Base-by-base conservation (phyloP, 2,797 vertebrate genomes). In the Prunella strophiata region DNA sequence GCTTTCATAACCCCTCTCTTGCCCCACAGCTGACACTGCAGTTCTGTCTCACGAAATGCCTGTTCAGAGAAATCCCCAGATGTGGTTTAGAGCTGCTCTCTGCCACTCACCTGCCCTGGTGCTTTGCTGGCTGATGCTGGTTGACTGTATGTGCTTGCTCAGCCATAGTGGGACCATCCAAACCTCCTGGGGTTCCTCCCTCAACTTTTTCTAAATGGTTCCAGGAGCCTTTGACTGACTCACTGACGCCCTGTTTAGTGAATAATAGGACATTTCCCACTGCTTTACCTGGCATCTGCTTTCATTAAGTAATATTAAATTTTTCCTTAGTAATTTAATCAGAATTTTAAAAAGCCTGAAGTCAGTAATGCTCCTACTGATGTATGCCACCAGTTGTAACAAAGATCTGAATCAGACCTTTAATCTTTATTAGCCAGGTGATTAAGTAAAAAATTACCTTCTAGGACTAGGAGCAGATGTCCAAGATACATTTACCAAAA, bases 261-360 rank as follows among this genome's bases (percentile, higher is more conserved):
- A 88, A 58, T 77, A 91, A 81, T 9, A 85, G 45, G 76, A 75
- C 47, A 72, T 50, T 85, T 80, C 83, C 71, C 72, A 68, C 34
- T 81, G 57, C 45, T 93, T 93, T 84, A 89, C 61, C 59, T 82
- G 71, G 73, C 42, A 93, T 78, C 38, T 91, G 40, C 89, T 93
- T 90, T 92, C 85, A 57, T 82, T 75, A 88, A 86, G 58, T 30
- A 93, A 50, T 77, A 92, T 48, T 88, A 66, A 62, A 63, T 40
- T 86, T 96, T 91, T 88, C 38, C 67, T 79, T 61, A 71, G 36
- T 55, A 78, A 70, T 66, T 61, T 57, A 80, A 81, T 66, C 59
- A 38, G 54, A 91, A 84, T 52, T 67, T 38, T 29, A 77, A 92
- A 94, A 95, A 84, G 48, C n/a, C 76, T 48, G 13, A 73, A 93